Percentiles rank a stretch among this genome's conserved stretches.
These are phyloP conservation scores for Autographa pulchrina DNA, from an alignment of 2,888 invertebrate species.

Conservation along the genomic window DNA sequence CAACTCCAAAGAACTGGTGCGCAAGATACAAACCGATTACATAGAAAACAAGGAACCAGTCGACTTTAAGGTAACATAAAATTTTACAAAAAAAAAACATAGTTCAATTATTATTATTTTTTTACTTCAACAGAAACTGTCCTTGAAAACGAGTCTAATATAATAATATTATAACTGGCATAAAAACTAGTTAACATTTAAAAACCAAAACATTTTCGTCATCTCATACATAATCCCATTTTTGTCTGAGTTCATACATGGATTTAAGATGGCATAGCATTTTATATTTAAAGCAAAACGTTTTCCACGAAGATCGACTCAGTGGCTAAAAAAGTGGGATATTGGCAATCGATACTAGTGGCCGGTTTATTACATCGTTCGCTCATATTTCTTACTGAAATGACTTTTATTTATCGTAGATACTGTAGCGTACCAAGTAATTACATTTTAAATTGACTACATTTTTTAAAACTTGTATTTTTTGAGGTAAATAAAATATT, in stretches of 20 bases:
- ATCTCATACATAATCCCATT: too few species aligned
- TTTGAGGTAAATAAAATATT: too few species aligned
- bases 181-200: too few species aligned
- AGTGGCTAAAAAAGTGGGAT: constrained; percentile 11
- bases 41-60: constrained; percentile 69
- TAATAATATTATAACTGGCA: too few species aligned
- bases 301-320: neutral
- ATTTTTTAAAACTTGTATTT: neutral
- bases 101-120: too few species aligned
- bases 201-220: too few species aligned
- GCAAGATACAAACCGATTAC: constrained; percentile 73
- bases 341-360: constrained; percentile 24
- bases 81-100: too few species aligned
- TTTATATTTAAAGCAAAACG: neutral
- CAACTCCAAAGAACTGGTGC: constrained; percentile 73
- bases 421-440: constrained; percentile 2
- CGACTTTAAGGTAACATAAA: constrained; percentile 72
- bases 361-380: constrained; percentile 12
- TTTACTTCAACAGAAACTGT: too few species aligned
- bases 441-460: neutral
- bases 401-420: neutral
- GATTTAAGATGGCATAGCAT: too few species aligned
- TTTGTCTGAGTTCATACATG: too few species aligned
- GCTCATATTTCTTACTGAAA: constrained; percentile 8
- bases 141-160: neutral